Evolutionary conservation across 2,888 invertebrate genomes (phyloP).

Genomic region (Torymus aiolomorphi): DNA sequence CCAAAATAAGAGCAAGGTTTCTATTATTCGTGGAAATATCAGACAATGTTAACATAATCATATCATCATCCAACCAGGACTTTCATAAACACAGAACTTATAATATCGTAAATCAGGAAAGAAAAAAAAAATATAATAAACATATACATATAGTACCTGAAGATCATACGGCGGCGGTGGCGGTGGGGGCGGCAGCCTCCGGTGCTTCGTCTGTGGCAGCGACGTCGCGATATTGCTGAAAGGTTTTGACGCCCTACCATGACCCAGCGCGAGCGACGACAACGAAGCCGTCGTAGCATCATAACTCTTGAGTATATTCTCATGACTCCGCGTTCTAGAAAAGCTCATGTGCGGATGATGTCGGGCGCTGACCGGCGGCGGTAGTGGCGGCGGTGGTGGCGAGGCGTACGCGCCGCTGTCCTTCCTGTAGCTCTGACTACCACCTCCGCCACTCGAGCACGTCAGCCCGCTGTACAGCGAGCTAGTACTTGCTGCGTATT

Average conservation of each 20-base stretch:
- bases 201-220: constrained; percentile 76
- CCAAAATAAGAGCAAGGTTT: background rate
- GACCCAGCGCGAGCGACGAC: constrained; percentile 72
- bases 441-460: constrained; percentile 74
- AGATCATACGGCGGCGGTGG: constrained; percentile 78
- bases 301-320: constrained; percentile 86
- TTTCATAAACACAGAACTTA: no score
- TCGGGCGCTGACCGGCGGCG: constrained; percentile 20
- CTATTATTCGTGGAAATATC: no score
- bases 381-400: constrained; percentile 44
- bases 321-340: constrained; percentile 85
- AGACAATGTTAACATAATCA: no score
- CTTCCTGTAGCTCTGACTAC: constrained; percentile 72
- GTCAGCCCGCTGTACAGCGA: constrained; percentile 76
- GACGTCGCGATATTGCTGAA: constrained; percentile 59
- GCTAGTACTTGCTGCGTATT: constrained; percentile 75
- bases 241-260: background rate
- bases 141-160: constrained; percentile 67
- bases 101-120: no score
- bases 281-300: constrained; percentile 73
- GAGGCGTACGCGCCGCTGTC: constrained; percentile 33
- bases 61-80: no score
- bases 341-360: constrained; percentile 64
- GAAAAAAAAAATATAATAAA: background rate
- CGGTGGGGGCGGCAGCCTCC: constrained; percentile 78